Evolutionary conservation across 2,888 invertebrate genomes (phyloP).

Genomic region (Pteria penguin): DNA sequence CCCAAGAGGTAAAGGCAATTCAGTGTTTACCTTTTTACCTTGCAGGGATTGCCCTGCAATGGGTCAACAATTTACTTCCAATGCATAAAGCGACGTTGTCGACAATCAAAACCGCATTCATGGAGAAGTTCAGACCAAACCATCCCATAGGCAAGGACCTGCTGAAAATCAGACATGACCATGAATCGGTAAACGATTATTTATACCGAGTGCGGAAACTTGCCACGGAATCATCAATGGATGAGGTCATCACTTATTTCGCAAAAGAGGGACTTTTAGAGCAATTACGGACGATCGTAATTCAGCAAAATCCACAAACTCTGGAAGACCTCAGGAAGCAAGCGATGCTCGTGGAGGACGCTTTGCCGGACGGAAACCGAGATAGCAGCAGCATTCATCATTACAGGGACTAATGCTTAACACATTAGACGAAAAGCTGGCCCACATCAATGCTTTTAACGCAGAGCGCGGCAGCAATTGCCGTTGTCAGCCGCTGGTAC

Average conservation of each 20-base stretch:
- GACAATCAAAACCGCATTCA: neutral
- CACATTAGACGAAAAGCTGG: neutral
- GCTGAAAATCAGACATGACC: neutral
- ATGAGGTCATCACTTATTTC: neutral
- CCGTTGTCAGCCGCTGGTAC: no score
- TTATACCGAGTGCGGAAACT: neutral
- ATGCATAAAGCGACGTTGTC: neutral
- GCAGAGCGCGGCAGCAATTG: neutral
- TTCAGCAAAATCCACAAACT: neutral
- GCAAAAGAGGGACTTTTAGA: neutral
- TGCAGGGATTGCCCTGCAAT: neutral
- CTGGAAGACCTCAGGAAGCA: neutral
- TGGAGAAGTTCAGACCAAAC: neutral
- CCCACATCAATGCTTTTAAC: neutral
- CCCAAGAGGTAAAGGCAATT: neutral
- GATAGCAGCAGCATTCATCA: no score
- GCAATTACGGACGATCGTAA: neutral
- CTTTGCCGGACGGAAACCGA: no score
- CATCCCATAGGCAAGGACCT: neutral
- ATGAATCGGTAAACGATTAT: neutral
- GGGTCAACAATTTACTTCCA: neutral
- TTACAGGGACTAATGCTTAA: no score
- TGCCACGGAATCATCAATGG: neutral
- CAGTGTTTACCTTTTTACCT: neutral
- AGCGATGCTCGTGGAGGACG: neutral